Evolutionary conservation across 2,888 invertebrate genomes (phyloP), one percentile per base, ranked within the genome.

Genomic region (Caenorhabditis zanzibari): DNA sequence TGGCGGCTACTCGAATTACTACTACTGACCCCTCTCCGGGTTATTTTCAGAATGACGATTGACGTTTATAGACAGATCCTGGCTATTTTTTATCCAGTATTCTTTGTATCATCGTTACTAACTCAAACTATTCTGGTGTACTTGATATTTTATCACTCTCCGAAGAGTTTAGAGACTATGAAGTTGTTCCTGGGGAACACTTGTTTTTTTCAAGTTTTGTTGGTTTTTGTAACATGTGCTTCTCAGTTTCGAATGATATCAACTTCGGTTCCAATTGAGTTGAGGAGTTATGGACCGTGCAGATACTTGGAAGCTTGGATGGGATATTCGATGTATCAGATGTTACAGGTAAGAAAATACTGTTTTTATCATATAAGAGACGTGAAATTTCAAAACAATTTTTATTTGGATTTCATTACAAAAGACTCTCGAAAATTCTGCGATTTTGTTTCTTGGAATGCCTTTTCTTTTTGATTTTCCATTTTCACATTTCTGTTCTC

Each of bases 181-280:
- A 75, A 58, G 35, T 16, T 41, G 6, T 66, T 75, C 12, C n/a
- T 75, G 35, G 56, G 19, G 22, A 66, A 64, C 28, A 66, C 75
- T 2, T 35, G 75, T 47, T 9, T 75, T 7, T 75, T 56, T 12
- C 75, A 75, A 58, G 28, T 66, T 16, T 2, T 56, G 24, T 24
- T 75, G 10, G 32, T 75, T 3, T 6, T 75, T 14, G 64, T 58
- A 1, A 38, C 44, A 6, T 75, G 75, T 47, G 38, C 64, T 22
- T 44, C 64, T 14, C 75, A 75, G 47, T 75, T 75, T 12, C 52
- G 75, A 26, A 75, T 75, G 75, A 75, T 75, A 14, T 58, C 75
- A 24, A 75, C 75, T 0, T 32, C 54, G 2, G 38, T 75, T 14
- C 75, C 75, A 0, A 66, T 75, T 5, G 75, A 66, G 32, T 24